Evolutionary conservation across 2,888 invertebrate genomes (phyloP).

Genomic region (Margaritifera margaritifera): DNA sequence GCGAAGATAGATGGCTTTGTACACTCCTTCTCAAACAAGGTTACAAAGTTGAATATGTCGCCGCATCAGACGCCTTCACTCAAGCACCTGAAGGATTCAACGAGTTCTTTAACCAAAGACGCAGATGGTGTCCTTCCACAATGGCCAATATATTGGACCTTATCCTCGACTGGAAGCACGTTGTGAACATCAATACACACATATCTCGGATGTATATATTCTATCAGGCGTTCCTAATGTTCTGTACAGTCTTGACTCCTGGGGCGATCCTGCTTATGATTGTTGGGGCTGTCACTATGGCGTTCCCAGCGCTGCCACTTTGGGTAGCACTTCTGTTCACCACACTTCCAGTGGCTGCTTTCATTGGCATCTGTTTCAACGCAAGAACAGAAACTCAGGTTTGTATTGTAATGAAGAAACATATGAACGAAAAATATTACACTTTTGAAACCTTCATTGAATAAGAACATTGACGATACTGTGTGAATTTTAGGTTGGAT

Average conservation of each 20-base stretch:
- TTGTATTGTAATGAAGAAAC: too few species aligned
- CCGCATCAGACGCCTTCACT: conserved; percentile 97
- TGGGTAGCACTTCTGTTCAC: conserved; percentile 74
- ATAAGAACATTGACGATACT: too few species aligned
- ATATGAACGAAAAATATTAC: too few species aligned
- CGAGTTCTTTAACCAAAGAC: conserved; percentile 94
- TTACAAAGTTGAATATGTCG: conserved; percentile 96
- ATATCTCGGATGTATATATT: conserved; percentile 78
- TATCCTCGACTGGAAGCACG: conserved; percentile 31
- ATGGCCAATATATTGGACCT: conserved; percentile 78
- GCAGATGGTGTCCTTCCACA: conserved; percentile 98
- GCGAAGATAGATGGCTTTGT: conserved; percentile 98
- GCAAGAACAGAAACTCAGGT: conserved; percentile 78
- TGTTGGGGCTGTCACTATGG: conserved; percentile 47
- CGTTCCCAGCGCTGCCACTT: conserved; percentile 42
- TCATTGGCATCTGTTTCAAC: conserved; percentile 50
- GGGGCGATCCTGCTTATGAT: conserved; percentile 84
- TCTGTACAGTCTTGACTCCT: conserved; percentile 94
- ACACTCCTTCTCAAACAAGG: conserved; percentile 94
- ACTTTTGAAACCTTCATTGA: too few species aligned
- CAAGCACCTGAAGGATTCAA: conserved; percentile 86
- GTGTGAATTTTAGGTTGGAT: too few species aligned
- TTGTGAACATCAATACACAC: conserved; percentile 94
- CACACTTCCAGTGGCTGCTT: conserved; percentile 45
- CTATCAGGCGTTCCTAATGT: conserved; percentile 41